Evolutionary conservation across 2,113 vertebrate genomes (phyloP).

Genomic region (Sinocyclocheilus rhinocerous): DNA sequence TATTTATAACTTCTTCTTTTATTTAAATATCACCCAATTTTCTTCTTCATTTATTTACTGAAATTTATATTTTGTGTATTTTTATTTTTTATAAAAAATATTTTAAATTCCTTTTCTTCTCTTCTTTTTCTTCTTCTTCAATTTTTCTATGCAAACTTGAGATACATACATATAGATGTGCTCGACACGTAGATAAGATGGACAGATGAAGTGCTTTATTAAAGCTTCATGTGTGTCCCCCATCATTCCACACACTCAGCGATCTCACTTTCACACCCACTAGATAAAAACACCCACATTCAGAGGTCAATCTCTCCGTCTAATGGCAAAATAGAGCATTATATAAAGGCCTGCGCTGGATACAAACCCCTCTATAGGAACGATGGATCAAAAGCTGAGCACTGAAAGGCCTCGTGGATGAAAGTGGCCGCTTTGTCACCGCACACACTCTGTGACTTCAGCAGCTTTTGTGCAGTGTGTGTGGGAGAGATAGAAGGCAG

Average conservation of each 20-base stretch:
- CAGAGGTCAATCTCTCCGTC: conserved; percentile 30
- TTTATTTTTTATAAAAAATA: not conserved
- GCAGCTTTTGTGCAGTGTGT: conserved; percentile 46
- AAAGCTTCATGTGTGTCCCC: not conserved
- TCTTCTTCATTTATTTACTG: not conserved
- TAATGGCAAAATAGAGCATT: conserved; percentile 34
- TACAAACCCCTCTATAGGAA: conserved; percentile 28
- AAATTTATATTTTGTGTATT: not conserved
- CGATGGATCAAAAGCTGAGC: conserved; percentile 22
- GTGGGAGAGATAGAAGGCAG: conserved; percentile 48
- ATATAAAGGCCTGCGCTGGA: not conserved
- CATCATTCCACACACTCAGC: not conserved
- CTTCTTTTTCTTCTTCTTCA: not conserved
- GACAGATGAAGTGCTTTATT: not conserved
- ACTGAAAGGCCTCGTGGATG: conserved; percentile 42
- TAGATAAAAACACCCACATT: conserved; percentile 32
- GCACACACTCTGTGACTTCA: not conserved
- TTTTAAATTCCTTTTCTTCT: no score
- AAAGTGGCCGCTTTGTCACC: conserved; percentile 7
- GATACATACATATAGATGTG: not conserved
- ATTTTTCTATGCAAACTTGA: not conserved
- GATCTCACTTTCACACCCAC: conserved; percentile 1
- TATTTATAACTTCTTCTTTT: not conserved
- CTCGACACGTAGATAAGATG: not conserved
- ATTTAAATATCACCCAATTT: not conserved